Evolutionary conservation across 2,797 vertebrate species (phyloP), one percentile per base, ranked within the genome.

Genomic region (Ateles fusciceps): DNA sequence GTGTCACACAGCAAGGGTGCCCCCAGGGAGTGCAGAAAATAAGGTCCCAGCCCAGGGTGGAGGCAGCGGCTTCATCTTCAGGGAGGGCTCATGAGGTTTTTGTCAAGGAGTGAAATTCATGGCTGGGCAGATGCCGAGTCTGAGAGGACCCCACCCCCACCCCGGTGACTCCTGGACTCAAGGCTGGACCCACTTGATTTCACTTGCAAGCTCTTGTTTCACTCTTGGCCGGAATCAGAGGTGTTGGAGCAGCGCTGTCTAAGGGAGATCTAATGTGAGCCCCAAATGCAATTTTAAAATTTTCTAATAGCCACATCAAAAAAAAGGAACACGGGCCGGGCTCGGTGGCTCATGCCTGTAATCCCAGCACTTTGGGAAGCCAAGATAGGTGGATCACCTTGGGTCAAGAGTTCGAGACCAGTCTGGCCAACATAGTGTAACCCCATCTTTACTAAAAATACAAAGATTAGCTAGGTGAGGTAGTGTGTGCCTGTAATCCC

Each of bases 231-330:
- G 24, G 74, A 44, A 21, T 71, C 46, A 81, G 93, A 92, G 33
- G 5, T 36, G n/a, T 76, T 33, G n/a, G 36, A 89, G 39, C 21
- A 24, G 21, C 0, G 0, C 21, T 22, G 57, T n/a, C 57, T 4
- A 1, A 2, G 3, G n/a, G 83, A 87, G 74, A 79, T 12, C 36
- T 0, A 46, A 61, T 5, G 2, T 12, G 46, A 89, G 11, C 50
- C 61, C 19, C 30, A 11, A 5, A 72, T 13, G 42, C 0, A 21
- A 26, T 30, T 85, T 89, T 6, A 42, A 68, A 68, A 68, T n/a
- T 68, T n/a, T 68, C 15, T 68, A 19, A 33, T 68, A n/a, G 33
- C 33, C 33, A 68, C 33, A n/a, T 68, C 64, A 68, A 68, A 68
- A 61, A 61, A 68, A 68, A n/a, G 64, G 15, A 68, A 68, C 8